Evolutionary conservation across 2,797 vertebrate species (phyloP), one percentile per base, ranked within the genome.

Genomic region (Jordanella pulchra): DNA sequence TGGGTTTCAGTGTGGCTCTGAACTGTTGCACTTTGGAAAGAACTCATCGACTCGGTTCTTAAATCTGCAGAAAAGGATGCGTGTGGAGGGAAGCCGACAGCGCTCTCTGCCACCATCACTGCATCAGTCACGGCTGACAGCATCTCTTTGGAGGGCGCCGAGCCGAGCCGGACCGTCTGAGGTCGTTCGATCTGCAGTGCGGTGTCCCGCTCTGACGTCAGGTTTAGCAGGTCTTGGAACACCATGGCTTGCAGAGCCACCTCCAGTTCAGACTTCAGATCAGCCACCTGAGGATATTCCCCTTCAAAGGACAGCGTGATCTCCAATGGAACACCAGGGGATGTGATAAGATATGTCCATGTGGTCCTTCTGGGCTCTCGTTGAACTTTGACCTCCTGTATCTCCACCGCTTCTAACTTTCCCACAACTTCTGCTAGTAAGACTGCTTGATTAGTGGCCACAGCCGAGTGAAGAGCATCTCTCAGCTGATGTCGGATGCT

Each of bases 311-410:
- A 79, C 28, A 97, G 69, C 2, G 94, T 92, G 65, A 97, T 87
- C 91, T 99, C 97, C 78, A 95, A 79, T 0, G 90, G 87, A 27
- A 92, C 88, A 56, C 79, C 90, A 73, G 84, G 87, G 60, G 93
- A 86, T 11, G 94, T 96, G 89, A 97, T 93, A 35, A 96, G 81
- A 72, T 96, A 97, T 0, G 93, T 95, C 48, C 92, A 95, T 13
- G 86, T 65, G 23, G 89, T 78, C 69, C 44, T 18, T 74, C 81
- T 92, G 45, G 92, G 93, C 79, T 97, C 95, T 86, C 87, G 94
- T 35, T 84, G 90, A 61, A 95, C 80, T 60, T 82, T 93, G 73
- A 95, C 78, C 55, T 94, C 93, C 63, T 92, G 94, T 48, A 97
- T 78, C 69, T 95, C 87, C 15, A 95, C 27, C 0, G 86, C 89